Base-by-base conservation (phyloP, 1,140 invertebrate genomes). In the Bombus terrestris region DNA sequence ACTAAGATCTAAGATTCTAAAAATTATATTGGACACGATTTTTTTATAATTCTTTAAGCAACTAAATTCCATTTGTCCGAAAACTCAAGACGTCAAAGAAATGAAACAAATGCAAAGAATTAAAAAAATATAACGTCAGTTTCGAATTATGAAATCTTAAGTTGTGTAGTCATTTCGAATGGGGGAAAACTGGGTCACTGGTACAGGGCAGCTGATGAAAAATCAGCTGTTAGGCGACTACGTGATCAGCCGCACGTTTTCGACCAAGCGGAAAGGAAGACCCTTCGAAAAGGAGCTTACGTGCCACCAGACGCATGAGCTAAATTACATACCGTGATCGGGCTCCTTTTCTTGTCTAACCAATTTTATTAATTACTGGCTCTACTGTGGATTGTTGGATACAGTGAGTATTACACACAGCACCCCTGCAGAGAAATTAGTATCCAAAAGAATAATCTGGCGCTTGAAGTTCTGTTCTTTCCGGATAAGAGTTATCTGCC, bases 391-490 rank as follows among this genome's bases (percentile, higher is more conserved):
- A 18, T 39, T 32, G n/a, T 68, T 25, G 35, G 0, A 35, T 47
- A 28, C 18, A 18, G 3, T 3, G 18, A 64, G 25, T 64, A 3
- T 69, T 15, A 76, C 13, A 71, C 62, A 18, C 80, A 88, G 88
- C 85, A 86, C 91, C 91, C 91, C 90, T 75, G 91, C 91, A 82
- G 78, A 91, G 88, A 90, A 73, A 86, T 90, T 78, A 83, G 12
- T 62, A 35, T 25, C 28, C 6, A 18, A 28, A 35, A 66, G 15
- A 62, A 74, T 77, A 43, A 43, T 71, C 62, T n/a, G 22, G 47
- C 62, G 77, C 73, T 85, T 71, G 32, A 87, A 91, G 88, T 92
- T 90, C 86, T 85, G 69, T 69, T 76, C 76, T 78, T 68, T 22
- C 18, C 35, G 22, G 80, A 86, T 74, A 89, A 81, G n/a, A 35